Percentiles rank a stretch among this genome's conserved stretches.
Conservation (phyloP, 2,797 vertebrate genomes). For the Parambassis ranga region DNA sequence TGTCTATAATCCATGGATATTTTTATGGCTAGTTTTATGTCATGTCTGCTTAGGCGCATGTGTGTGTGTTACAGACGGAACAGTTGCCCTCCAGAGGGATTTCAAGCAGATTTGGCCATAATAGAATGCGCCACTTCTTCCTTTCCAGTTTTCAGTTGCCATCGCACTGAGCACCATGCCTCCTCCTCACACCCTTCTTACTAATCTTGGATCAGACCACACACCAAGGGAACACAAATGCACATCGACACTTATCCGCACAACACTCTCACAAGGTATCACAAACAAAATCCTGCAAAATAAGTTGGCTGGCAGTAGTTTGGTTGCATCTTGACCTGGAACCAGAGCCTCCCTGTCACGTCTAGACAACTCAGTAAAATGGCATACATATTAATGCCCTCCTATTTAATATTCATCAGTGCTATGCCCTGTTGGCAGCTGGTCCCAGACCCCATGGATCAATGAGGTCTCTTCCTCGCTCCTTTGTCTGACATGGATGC, state of each 20-base stretch:
- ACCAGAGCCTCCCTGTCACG: slow-evolving; percentile 59
- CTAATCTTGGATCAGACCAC: slow-evolving; percentile 79
- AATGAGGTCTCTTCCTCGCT: slow-evolving; percentile 60
- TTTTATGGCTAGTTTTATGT: slow-evolving; percentile 10
- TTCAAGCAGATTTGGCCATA: slow-evolving; percentile 71
- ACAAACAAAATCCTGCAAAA: slow-evolving; percentile 34
- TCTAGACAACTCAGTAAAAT: slow-evolving; percentile 60
- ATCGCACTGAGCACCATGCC: slow-evolving; percentile 49
- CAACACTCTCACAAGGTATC: slow-evolving; percentile 15
- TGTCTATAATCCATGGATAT: not conserved
- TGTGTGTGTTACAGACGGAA: slow-evolving; percentile 22
- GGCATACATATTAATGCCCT: slow-evolving; percentile 69
- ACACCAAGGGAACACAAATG: slow-evolving; percentile 51
- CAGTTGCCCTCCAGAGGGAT: slow-evolving; percentile 60
- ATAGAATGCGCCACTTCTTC: slow-evolving; percentile 68
- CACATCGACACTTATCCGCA: slow-evolving; percentile 30
- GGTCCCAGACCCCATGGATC: slow-evolving; percentile 69
- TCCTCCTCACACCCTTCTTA: slow-evolving; percentile 41
- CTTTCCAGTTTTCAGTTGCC: slow-evolving; percentile 58
- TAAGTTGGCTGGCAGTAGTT: slow-evolving; percentile 42
- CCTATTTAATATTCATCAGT: slow-evolving; percentile 75
- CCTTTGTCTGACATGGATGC: slow-evolving; percentile 76
- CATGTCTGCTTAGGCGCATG: slow-evolving; percentile 12
- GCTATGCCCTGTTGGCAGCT: slow-evolving; percentile 69
- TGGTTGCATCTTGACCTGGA: slow-evolving; percentile 62